phyloP scores from a whole-genome alignment of 2,888 invertebrate genomes.

The Eulithis testata region DNA sequence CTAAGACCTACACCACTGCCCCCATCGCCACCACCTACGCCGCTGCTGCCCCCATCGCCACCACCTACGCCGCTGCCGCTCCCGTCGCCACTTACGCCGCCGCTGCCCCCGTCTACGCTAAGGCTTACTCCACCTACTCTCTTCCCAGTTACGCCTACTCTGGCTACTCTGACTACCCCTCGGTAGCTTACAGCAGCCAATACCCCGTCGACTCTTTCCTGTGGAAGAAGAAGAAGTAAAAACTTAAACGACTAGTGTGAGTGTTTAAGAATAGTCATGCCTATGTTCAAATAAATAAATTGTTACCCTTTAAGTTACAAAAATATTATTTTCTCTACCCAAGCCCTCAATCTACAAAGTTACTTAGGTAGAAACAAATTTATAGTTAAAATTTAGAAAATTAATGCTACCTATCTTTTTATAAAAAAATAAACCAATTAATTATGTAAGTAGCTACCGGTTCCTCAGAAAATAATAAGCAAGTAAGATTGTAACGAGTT shows the following conservation, averaged over 20 bases:
- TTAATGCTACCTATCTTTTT: no score
- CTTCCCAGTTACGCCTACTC: conserved; percentile 43
- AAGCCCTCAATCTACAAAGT: neutral
- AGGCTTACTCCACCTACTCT: conserved; percentile 41
- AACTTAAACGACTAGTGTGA: conserved; percentile 19
- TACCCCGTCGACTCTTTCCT: conserved; percentile 30
- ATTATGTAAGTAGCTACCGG: no score
- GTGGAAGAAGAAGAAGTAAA: conserved; percentile 38
- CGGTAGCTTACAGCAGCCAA: conserved; percentile 33
- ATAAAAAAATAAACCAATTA: no score
- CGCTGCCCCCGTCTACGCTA: conserved; percentile 38
- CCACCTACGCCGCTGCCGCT: conserved; percentile 47
- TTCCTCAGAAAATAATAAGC: no score
- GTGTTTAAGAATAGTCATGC: conserved; percentile 29
- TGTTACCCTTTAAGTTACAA: conserved; percentile 26
- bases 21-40: conserved; percentile 41
- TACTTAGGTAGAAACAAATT: no score
- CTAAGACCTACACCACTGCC: conserved; percentile 18
- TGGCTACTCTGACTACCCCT: conserved; percentile 36
- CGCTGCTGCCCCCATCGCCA: conserved; percentile 46
- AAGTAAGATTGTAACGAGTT: no score
- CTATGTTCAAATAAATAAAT: conserved; percentile 29
- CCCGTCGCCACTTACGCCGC: conserved; percentile 61
- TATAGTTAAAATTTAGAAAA: no score
- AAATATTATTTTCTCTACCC: conserved; percentile 2